phyloP scores from a whole-genome alignment of 2,113 vertebrate species.

The Cavia aperea region DNA sequence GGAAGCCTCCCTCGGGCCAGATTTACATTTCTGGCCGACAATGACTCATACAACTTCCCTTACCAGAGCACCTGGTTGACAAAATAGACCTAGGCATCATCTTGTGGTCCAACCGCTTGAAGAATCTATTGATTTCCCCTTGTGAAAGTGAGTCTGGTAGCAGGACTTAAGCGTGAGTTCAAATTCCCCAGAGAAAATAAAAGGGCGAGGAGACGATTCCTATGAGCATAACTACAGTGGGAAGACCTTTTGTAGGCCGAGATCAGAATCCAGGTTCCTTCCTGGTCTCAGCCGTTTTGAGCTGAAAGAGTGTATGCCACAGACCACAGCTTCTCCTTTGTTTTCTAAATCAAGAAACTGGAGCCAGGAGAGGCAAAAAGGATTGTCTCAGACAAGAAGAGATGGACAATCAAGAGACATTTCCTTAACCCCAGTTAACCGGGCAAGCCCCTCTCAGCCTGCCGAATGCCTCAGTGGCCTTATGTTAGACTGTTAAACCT shows the following conservation, averaged over 20 bases:
- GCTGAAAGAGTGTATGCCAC: neutral
- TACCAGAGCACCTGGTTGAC: conserved; percentile 63
- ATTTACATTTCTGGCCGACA: conserved; percentile 71
- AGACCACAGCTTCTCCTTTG: neutral
- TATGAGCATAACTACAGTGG: fast-evolving
- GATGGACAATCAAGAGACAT: neutral
- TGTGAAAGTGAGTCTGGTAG: conserved; percentile 48
- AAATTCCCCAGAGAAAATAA: neutral
- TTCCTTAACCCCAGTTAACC: neutral
- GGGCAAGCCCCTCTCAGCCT: neutral
- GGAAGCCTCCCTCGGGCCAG: conserved; percentile 60
- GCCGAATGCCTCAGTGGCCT: neutral
- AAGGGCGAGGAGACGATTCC: neutral
- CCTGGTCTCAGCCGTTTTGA: neutral
- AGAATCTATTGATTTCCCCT: conserved; percentile 57
- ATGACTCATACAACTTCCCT: conserved; percentile 68
- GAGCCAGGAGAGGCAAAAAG: neutral
- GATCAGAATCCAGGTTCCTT: neutral
- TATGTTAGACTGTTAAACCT: neutral
- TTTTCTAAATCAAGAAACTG: neutral
- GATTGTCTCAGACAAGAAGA: neutral
- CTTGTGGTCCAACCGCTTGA: conserved; percentile 62
- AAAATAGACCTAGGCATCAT: conserved; percentile 57
- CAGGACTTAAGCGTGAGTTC: neutral
- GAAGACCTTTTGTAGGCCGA: neutral